phyloP scores from a whole-genome alignment of 2,888 invertebrate species.

The Blastobasis adustella region DNA sequence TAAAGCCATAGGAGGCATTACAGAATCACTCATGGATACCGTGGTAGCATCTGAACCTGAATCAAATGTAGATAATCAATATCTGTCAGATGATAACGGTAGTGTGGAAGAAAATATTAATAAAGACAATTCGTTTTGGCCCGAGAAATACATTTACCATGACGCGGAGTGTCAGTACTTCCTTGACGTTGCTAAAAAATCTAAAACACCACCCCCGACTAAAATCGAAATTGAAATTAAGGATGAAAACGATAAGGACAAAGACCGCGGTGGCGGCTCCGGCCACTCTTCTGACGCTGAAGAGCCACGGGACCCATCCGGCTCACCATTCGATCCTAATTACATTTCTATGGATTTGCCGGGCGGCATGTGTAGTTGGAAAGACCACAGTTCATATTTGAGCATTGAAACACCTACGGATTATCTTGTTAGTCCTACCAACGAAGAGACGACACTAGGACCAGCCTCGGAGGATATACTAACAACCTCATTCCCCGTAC shows the following conservation, averaged over 20 bases:
- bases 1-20: constrained; percentile 22
- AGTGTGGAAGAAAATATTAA: constrained; percentile 43
- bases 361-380: constrained; percentile 87
- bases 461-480: constrained; percentile 65
- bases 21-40: constrained; percentile 10
- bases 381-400: constrained; percentile 86
- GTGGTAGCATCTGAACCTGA: constrained; percentile 15
- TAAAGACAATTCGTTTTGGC: constrained; percentile 75
- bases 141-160: constrained; percentile 75
- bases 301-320: constrained; percentile 38
- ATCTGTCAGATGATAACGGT: constrained; percentile 12
- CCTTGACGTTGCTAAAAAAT: constrained; percentile 63
- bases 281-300: constrained; percentile 69
- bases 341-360: constrained; percentile 83
- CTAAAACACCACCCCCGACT: constrained; percentile 36
- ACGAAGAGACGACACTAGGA: constrained; percentile 28
- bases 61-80: constrained; percentile 8
- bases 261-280: constrained; percentile 76
- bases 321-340: constrained; percentile 69
- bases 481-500: constrained; percentile 60
- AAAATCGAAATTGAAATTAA: constrained; percentile 30
- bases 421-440: constrained; percentile 26
- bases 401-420: constrained; percentile 70
- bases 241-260: constrained; percentile 76
- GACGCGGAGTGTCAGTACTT: constrained; percentile 80